phyloP scores from a whole-genome alignment of 2,888 invertebrate species.

The Eutolmus rufibarbis region DNA sequence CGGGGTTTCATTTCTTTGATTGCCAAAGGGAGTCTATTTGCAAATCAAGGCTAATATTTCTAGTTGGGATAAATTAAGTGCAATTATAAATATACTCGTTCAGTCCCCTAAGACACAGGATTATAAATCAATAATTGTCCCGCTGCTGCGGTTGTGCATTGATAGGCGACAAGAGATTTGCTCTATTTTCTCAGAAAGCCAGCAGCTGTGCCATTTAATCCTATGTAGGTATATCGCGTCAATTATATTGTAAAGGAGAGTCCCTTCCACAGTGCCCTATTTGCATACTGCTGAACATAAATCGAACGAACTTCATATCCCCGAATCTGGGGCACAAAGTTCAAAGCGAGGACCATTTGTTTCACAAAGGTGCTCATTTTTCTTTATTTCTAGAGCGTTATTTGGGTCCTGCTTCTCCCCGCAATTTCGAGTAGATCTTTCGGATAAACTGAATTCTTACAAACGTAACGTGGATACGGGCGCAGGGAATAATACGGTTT shows the following conservation, averaged over 20 bases:
- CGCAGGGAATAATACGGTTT: neutral
- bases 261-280: neutral
- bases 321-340: neutral
- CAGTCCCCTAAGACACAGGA: neutral
- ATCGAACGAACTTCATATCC: neutral
- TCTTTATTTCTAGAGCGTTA: neutral
- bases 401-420: neutral
- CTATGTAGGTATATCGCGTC: neutral
- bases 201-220: neutral
- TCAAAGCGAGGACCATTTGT: neutral
- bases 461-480: neutral
- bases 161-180: neutral
- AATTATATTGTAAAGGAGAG: neutral
- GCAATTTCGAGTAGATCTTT: neutral
- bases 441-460: neutral
- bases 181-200: neutral
- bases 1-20: conserved; percentile 50
- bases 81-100: neutral
- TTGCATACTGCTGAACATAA: neutral
- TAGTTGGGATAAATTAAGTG: neutral
- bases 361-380: neutral
- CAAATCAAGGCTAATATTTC: neutral
- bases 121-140: neutral
- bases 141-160: neutral
- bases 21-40: neutral